Conservation (phyloP, 2,113 vertebrate species). For the Phainopepla nitens region DNA sequence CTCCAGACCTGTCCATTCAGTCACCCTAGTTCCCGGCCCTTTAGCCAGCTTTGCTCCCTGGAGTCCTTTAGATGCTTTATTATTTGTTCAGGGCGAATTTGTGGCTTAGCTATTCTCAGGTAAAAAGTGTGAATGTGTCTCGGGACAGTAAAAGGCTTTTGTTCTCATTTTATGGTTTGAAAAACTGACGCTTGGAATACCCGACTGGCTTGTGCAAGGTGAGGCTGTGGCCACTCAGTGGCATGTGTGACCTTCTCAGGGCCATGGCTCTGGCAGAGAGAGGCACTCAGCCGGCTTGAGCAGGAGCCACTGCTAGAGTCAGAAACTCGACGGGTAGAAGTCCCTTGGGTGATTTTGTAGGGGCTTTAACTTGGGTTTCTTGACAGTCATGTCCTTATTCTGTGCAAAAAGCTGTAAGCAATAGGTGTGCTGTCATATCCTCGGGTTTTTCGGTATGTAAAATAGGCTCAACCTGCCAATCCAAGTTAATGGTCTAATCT, state of each 20-base stretch:
- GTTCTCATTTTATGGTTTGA: background rate
- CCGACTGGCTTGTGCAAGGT: background rate
- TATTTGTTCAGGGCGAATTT: background rate
- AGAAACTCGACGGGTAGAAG: rapidly evolving
- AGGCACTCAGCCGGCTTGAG: background rate
- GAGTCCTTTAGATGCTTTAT: background rate
- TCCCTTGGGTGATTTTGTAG: background rate
- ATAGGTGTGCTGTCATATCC: background rate
- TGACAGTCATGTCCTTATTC: background rate
- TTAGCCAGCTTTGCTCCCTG: background rate
- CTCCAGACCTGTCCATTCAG: background rate
- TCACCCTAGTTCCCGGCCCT: rapidly evolving
- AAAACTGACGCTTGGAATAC: background rate
- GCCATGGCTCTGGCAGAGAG: rapidly evolving
- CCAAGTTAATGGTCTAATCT: background rate
- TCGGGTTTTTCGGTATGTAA: rapidly evolving
- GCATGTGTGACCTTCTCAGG: background rate
- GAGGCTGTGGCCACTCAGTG: background rate
- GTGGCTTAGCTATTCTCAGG: background rate
- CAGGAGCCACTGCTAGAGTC: background rate
- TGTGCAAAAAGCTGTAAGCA: background rate
- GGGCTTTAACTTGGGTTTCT: background rate
- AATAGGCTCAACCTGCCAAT: background rate
- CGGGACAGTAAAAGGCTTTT: background rate
- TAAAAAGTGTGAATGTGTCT: background rate